Conservation (phyloP, 2,888 invertebrate species). For the Heliconius erato region DNA sequence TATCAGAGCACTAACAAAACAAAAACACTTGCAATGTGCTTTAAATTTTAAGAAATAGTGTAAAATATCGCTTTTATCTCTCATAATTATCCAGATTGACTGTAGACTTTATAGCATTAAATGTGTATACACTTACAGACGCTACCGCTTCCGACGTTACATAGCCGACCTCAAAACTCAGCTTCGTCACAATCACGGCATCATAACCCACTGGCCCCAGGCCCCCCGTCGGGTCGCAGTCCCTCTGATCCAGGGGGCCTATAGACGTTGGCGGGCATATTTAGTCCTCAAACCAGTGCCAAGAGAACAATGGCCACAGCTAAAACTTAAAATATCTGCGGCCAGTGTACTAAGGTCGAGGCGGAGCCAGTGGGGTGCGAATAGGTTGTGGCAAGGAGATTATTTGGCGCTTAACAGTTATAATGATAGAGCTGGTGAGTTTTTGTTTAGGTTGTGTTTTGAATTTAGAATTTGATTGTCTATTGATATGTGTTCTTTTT, state of each 20-base stretch:
- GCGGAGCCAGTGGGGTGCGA: conserved; percentile 73
- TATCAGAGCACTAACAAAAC: no score
- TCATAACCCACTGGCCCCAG: conserved; percentile 89
- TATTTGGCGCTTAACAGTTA: conserved; percentile 73
- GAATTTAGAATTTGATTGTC: background rate
- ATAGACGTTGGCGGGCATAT: conserved; percentile 93
- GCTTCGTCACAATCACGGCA: conserved; percentile 62
- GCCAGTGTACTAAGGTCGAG: conserved; percentile 72
- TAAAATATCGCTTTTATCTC: no score
- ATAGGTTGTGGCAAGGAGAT: conserved; percentile 73
- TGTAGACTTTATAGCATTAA: background rate
- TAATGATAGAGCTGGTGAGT: conserved; percentile 69
- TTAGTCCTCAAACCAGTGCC: conserved; percentile 94
- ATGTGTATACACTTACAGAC: conserved; percentile 60
- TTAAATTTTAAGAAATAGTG: no score
- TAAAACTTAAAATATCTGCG: conserved; percentile 84
- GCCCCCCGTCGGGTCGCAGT: conserved; percentile 89
- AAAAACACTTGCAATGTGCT: no score
- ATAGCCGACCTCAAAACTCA: conserved; percentile 68
- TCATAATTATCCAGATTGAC: no score
- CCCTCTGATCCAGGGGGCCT: conserved; percentile 87
- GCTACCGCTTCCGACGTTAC: conserved; percentile 78
- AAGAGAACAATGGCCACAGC: conserved; percentile 93
- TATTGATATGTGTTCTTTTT: background rate
- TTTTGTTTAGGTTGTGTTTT: conserved; percentile 5